These are phyloP conservation scores for Scaptomyza caliginosa DNA, from an alignment of 2,888 invertebrate species.

Conservation along the genomic window DNA sequence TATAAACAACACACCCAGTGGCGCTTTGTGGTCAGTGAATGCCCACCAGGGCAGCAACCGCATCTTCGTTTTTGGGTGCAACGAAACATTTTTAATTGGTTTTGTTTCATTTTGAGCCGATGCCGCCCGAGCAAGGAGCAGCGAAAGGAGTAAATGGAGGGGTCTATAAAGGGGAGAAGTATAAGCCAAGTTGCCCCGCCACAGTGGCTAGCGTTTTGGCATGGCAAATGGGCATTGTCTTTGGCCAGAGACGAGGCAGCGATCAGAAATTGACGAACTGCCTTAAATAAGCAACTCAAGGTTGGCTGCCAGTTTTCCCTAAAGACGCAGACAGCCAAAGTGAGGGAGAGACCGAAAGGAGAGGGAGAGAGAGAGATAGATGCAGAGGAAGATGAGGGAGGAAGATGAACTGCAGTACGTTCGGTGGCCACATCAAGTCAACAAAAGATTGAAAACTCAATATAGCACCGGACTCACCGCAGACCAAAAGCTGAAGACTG, in stretches of 20 bases:
- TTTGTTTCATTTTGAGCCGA: slow-evolving; percentile 79
- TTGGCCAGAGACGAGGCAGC: slow-evolving; percentile 20
- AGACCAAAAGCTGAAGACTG: slow-evolving; percentile 10
- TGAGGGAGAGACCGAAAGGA: neutral
- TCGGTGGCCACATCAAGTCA: slow-evolving; percentile 80
- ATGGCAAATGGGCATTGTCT: slow-evolving; percentile 69
- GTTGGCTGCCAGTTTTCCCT: slow-evolving; percentile 80
- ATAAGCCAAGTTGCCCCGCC: slow-evolving; percentile 50
- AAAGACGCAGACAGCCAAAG: slow-evolving; percentile 60
- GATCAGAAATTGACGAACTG: slow-evolving; percentile 69
- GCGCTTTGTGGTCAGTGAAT: slow-evolving; percentile 59
- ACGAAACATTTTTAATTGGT: slow-evolving; percentile 81
- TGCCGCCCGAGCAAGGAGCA: slow-evolving; percentile 43
- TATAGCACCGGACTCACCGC: slow-evolving; percentile 73
- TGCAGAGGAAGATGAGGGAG: too few relatives aligned
- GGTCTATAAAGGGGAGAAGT: slow-evolving; percentile 1
- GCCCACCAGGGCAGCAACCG: slow-evolving; percentile 73
- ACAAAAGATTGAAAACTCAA: slow-evolving; percentile 81
- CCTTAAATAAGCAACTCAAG: slow-evolving; percentile 80
- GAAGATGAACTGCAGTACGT: slow-evolving; percentile 51
- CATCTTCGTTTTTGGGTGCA: slow-evolving; percentile 80
- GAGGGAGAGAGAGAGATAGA: neutral
- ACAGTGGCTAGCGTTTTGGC: slow-evolving; percentile 79
- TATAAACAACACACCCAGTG: slow-evolving; percentile 37
- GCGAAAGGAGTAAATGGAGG: neutral